Percentiles rank a stretch among this genome's conserved stretches.
These are phyloP conservation scores for Hyperoplus immaculatus DNA, from an alignment of 2,797 vertebrate species.

Conservation along the genomic window DNA sequence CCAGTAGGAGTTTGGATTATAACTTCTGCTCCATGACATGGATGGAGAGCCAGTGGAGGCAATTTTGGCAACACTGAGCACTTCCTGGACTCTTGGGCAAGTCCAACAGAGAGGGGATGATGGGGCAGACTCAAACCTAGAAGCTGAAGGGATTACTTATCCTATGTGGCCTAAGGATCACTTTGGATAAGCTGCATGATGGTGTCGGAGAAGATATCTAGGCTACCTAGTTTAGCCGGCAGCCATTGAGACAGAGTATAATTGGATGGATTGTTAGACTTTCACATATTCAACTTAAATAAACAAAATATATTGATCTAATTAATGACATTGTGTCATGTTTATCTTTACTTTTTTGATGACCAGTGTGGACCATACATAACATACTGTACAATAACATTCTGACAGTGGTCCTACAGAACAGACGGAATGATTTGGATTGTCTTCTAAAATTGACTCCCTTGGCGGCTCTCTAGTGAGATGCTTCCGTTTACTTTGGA, in stretches of 20 bases:
- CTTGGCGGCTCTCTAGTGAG: not conserved
- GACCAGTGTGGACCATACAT: not conserved
- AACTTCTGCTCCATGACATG: not conserved
- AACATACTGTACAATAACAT: not conserved
- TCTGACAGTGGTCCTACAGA: not conserved
- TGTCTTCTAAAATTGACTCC: not conserved
- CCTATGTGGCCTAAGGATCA: not conserved
- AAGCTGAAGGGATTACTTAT: not conserved
- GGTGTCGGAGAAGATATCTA: not conserved
- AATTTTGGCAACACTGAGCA: not conserved
- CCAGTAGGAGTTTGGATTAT: not conserved
- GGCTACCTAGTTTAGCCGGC: not conserved
- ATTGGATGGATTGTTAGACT: not conserved
- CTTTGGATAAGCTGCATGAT: slow-evolving; percentile 1
- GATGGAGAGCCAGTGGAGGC: not conserved
- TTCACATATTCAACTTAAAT: not conserved
- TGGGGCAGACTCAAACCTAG: not conserved
- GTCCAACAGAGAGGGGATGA: not conserved
- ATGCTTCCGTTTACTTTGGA: not conserved
- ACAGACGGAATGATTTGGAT: not conserved
- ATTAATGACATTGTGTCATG: not conserved
- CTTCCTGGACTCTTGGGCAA: not conserved
- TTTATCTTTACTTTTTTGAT: not conserved
- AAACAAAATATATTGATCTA: not conserved
- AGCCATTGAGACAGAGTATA: not conserved